Evolutionary conservation across 2,113 vertebrate genomes (phyloP).

Genomic region (Aspiorhynchus laticeps): DNA sequence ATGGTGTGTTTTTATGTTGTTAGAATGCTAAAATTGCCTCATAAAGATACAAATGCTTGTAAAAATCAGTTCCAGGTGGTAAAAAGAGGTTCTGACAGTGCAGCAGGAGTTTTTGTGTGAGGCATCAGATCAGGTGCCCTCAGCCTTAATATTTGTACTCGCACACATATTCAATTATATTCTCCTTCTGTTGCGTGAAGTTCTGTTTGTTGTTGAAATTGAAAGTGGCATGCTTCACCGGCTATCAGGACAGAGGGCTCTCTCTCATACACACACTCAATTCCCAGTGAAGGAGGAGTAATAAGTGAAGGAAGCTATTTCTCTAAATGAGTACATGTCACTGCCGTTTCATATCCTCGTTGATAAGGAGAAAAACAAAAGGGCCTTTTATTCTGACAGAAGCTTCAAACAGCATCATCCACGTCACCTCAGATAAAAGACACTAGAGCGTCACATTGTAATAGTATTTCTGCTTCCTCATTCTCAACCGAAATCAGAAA

Average conservation of each 20-base stretch:
- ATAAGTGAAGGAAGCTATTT: conserved; percentile 81
- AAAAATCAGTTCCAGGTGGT: not conserved
- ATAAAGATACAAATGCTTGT: not conserved
- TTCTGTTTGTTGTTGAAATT: conserved; percentile 2
- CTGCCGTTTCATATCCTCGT: conserved; percentile 78
- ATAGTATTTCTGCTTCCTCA: conserved; percentile 71
- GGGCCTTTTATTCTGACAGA: conserved; percentile 66
- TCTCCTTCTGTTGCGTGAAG: not conserved
- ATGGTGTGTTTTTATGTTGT: not conserved
- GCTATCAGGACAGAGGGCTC: conserved; percentile 60
- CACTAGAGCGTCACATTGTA: conserved; percentile 66
- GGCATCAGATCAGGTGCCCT: not conserved
- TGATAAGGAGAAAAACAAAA: conserved; percentile 80
- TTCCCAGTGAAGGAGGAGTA: conserved; percentile 78
- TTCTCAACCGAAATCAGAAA: conserved; percentile 62
- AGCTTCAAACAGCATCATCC: conserved; percentile 71
- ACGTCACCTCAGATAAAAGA: conserved; percentile 67
- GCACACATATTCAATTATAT: not conserved
- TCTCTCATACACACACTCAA: conserved; percentile 64
- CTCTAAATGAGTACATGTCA: conserved; percentile 76
- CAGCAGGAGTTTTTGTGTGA: not conserved
- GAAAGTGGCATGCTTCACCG: not conserved
- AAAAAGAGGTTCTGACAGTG: not conserved
- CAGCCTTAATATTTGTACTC: not conserved
- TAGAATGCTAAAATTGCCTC: not conserved